Base-by-base conservation (phyloP, 2,888 invertebrate genomes). In the Epinotia bilunana region DNA sequence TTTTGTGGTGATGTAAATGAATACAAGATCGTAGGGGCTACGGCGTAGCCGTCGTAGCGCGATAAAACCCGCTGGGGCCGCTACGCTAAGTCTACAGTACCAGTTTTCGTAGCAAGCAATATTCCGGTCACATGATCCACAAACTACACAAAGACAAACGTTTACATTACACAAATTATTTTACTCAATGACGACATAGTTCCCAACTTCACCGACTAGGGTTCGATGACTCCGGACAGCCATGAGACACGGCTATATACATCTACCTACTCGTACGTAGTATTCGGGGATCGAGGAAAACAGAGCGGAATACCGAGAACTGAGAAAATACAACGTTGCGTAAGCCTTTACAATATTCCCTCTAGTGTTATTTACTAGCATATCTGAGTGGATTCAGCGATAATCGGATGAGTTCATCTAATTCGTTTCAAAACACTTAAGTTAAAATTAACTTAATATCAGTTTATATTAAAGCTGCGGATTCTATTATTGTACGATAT, bases 151-250 rank as follows among this genome's bases (percentile, higher is more conserved):
- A 53, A 16, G 12, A n/a, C 7, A 53, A 53, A 16, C 39, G n/a
- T 4, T n/a, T 62, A 43, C 39, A 62, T 12, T 33, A 65, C 43
- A 58, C 43, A 23, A 67, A 43, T 23, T 60, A 64, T 64, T 64
- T 33, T n/a, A 9, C 9, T 71, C 7, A 55, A 57, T 75, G 74
- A 75, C 71, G 65, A 46, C 65, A 75, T 67, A 75, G 75, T 72
- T 72, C 61, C 73, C 74, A 74, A 80, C 77, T 76, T 77, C 77
- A 76, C 77, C 76, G 72, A 46, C 77, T 67, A 23, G 62, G 82
- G 86, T 86, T 88, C 88, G 79, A 81, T 79, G 88, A 87, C 88
- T 82, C 82, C 80, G 74, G 46, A 71, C 60, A 65, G 60, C 58
- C 78, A 76, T 73, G 72, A 77, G 76, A 82, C 82, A 77, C 78